A percentile compares a stretch with the other conserved stretches of the same genome.
phyloP scores from a whole-genome alignment of 1,140 invertebrate genomes.

The Panagrolaimus sp. region DNA sequence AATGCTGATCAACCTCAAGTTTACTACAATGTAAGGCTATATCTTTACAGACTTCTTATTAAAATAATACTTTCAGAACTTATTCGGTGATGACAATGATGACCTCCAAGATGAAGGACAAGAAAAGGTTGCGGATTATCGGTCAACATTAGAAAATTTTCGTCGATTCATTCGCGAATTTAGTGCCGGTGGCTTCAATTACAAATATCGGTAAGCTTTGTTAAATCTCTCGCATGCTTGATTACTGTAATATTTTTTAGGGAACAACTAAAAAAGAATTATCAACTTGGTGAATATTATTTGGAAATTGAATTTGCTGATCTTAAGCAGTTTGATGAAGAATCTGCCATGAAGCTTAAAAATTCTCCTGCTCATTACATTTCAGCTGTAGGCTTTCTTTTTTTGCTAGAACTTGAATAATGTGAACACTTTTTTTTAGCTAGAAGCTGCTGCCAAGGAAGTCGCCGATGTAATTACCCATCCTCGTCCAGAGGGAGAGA shows the following conservation, averaged over 20 bases:
- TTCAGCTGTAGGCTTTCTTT: slow-evolving; percentile 65
- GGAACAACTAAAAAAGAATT: slow-evolving; percentile 85
- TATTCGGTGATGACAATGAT: slow-evolving; percentile 23
- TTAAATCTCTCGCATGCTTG: slow-evolving; percentile 22
- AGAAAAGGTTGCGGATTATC: slow-evolving; percentile 70
- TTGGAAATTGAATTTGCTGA: slow-evolving; percentile 90
- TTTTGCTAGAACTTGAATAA: too few species aligned
- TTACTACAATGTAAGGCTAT: slow-evolving; percentile 12
- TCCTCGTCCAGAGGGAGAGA: slow-evolving; percentile 80
- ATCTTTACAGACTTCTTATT: background rate
- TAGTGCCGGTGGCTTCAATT: slow-evolving; percentile 89
- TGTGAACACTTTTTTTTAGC: slow-evolving; percentile 56
- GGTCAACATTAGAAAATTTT: slow-evolving; percentile 78
- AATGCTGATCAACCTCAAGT: slow-evolving; percentile 3
- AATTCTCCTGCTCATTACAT: slow-evolving; percentile 88
- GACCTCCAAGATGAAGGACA: slow-evolving; percentile 61
- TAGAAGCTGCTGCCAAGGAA: slow-evolving; percentile 94
- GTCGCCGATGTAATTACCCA: slow-evolving; percentile 92
- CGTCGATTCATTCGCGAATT: slow-evolving; percentile 92
- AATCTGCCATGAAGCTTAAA: slow-evolving; percentile 80
- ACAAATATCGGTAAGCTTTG: slow-evolving; percentile 78
- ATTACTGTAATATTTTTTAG: slow-evolving; percentile 64
- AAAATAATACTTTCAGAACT: background rate
- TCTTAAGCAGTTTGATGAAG: slow-evolving; percentile 86
- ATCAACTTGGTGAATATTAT: slow-evolving; percentile 82